Evolutionary conservation across 30 jellyfish, hydroid and myxozoan genomes (phyloP).

Genomic region (Haliclystus octoradiatus): DNA sequence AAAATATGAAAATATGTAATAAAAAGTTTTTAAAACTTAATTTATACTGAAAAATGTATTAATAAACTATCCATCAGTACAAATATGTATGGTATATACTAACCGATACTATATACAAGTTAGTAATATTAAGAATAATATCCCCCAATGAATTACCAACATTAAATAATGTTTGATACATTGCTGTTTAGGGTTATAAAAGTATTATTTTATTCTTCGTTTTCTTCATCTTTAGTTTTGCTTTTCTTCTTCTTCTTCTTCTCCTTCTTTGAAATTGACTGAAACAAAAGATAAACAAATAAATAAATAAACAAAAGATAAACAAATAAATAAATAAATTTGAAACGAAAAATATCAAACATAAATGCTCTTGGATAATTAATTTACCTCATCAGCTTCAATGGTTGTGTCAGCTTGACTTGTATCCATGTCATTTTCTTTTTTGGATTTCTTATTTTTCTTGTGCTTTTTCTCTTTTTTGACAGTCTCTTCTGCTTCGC

Average conservation of each 20-base stretch:
- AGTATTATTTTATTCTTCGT: constrained; percentile 4
- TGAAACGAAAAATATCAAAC: background rate
- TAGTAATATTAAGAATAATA: too few species aligned
- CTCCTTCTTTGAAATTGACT: constrained; percentile 13
- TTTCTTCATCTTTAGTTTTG: constrained; percentile 15
- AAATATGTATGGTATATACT: too few species aligned
- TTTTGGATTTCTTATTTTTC: background rate
- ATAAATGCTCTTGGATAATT: background rate
- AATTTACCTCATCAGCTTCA: background rate
- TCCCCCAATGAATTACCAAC: background rate
- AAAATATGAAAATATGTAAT: too few species aligned
- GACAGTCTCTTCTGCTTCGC: constrained; percentile 11
- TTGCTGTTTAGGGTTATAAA: background rate
- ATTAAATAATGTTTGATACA: too few species aligned
- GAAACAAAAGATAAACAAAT: background rate
- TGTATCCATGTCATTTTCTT: background rate
- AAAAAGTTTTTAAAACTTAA: too few species aligned
- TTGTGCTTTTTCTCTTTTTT: constrained; percentile 12
- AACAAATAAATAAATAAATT: background rate
- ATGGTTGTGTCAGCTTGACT: background rate
- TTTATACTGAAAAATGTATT: too few species aligned
- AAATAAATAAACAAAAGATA: background rate
- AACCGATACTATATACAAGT: too few species aligned
- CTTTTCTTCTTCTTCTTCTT: constrained; percentile 46
- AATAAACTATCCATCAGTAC: too few species aligned